Evolutionary conservation across 2,888 invertebrate genomes (phyloP).

Genomic region (Andrena flavipes): DNA sequence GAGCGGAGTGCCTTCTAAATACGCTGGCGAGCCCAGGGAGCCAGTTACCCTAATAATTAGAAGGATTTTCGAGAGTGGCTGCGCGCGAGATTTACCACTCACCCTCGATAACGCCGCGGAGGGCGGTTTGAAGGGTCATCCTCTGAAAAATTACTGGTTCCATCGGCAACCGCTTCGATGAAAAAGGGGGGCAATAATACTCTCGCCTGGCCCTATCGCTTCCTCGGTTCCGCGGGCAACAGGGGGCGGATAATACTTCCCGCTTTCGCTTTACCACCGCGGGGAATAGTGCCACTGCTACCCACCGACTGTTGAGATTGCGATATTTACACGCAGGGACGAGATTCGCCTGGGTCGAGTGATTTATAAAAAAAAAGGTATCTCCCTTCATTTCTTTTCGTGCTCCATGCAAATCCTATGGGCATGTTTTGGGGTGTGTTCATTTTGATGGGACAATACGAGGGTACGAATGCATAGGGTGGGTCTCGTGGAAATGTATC

Average conservation of each 20-base stretch:
- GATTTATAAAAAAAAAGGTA: conserved; percentile 13
- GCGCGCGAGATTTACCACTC: conserved; percentile 47
- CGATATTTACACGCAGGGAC: neutral
- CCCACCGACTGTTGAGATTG: neutral
- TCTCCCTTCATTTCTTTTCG: neutral
- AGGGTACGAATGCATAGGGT: neutral
- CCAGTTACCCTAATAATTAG: conserved; percentile 45
- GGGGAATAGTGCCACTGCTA: neutral
- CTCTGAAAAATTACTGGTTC: conserved; percentile 58
- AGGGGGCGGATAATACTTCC: conserved; percentile 18
- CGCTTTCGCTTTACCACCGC: conserved; percentile 2
- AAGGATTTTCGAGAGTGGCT: conserved; percentile 39
- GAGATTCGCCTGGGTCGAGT: conserved; percentile 5
- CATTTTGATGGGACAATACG: neutral
- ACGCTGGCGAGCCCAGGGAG: neutral
- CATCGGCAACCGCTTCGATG: conserved; percentile 43
- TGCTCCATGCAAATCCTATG: conserved; percentile 16
- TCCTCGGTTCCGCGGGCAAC: neutral
- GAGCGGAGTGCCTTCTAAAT: conserved; percentile 22
- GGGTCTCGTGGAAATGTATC: too few relatives aligned
- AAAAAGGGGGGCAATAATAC: conserved; percentile 64
- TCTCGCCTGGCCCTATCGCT: conserved; percentile 38
- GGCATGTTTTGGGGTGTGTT: neutral
- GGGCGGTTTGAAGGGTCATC: conserved; percentile 45
- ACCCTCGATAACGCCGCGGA: conserved; percentile 28